Evolutionary conservation across 2,797 vertebrate species (phyloP), one percentile per base, ranked within the genome.

Genomic region (Myotis pilosus): DNA sequence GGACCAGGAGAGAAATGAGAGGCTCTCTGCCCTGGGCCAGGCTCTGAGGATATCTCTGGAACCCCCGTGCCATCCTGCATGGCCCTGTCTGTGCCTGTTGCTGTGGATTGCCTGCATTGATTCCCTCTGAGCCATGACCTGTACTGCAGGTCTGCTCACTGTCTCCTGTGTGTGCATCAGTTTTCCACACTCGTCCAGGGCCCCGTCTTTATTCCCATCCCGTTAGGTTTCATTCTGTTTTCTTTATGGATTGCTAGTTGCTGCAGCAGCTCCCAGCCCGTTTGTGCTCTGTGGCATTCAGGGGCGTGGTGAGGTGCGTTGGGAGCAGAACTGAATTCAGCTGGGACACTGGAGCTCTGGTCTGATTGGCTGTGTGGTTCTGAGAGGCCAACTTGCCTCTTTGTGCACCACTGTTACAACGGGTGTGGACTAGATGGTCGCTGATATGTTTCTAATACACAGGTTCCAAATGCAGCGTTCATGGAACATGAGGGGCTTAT

Each of bases 391-490:
- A 49, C 49, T 87, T 81, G 10, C 5, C 3, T 92, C 20, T 51
- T 20, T 49, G 36, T 33, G 5, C 13, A 17, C 64, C 6, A 0
- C 13, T 38, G 20, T 69, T 20, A 83, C n/a, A 57, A 62, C 0
- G 3, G 41, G 13, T 55, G 13, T 57, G 17, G 55, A 12, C 23
- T 30, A 0, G 15, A 28, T 13, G 53, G 22, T 64, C 0, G 1
- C 64, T 22, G 1, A 38, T 33, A 30, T 0, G 62, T 41, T 8
- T n/a, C 8, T 8, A 20, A 33, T 12, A 16, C 0, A 47, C 36
- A 0, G 49, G 53, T 28, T 80, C 12, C 13, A 79, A 13, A 22
- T 17, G 11, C 2, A 4, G 8, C 60, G 22, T 57, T 74, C 25
- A 0, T 19, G 10, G 49, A 44, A 55, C 2, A 33, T 17, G 12